These are phyloP conservation scores for Psephotus haematonotus DNA, from an alignment of 2,113 vertebrate genomes.

Conservation along the genomic window DNA sequence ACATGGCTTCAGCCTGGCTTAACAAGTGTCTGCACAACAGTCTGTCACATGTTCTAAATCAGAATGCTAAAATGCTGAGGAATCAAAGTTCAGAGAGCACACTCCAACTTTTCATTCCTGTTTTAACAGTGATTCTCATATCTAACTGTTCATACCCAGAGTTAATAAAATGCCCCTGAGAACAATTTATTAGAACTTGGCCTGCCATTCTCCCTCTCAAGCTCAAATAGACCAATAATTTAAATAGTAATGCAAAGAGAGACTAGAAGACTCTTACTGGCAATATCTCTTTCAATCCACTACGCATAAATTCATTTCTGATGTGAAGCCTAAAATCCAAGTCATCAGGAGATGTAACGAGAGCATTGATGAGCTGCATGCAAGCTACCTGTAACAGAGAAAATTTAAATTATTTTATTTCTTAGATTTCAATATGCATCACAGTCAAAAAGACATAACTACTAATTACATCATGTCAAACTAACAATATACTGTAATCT, in stretches of 20 bases:
- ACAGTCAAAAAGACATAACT: neutral
- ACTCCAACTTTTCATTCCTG: slow-evolving; percentile 24
- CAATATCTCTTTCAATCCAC: slow-evolving; percentile 93
- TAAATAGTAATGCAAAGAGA: slow-evolving; percentile 80
- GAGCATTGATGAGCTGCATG: slow-evolving; percentile 99
- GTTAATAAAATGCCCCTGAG: slow-evolving; percentile 41
- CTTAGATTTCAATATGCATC: neutral
- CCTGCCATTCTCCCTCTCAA: neutral
- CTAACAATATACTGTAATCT: neutral
- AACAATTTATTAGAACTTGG: neutral
- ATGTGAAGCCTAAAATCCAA: slow-evolving; percentile 97
- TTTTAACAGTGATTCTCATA: slow-evolving; percentile 36
- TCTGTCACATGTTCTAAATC: neutral
- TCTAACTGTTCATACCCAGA: neutral
- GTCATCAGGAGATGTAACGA: slow-evolving; percentile 97
- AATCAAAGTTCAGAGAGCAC: slow-evolving; percentile 6
- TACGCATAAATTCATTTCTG: slow-evolving; percentile 99
- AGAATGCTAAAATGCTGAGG: neutral
- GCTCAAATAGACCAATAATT: slow-evolving; percentile 62
- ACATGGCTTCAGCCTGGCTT: neutral
- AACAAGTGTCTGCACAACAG: neutral
- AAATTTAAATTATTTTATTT: neutral
- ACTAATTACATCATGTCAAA: neutral
- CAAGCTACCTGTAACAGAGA: slow-evolving; percentile 89
- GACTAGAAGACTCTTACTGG: slow-evolving; percentile 84